Evolutionary conservation across 2,113 vertebrate genomes (phyloP).

Genomic region (Puffinus mauretanicus): DNA sequence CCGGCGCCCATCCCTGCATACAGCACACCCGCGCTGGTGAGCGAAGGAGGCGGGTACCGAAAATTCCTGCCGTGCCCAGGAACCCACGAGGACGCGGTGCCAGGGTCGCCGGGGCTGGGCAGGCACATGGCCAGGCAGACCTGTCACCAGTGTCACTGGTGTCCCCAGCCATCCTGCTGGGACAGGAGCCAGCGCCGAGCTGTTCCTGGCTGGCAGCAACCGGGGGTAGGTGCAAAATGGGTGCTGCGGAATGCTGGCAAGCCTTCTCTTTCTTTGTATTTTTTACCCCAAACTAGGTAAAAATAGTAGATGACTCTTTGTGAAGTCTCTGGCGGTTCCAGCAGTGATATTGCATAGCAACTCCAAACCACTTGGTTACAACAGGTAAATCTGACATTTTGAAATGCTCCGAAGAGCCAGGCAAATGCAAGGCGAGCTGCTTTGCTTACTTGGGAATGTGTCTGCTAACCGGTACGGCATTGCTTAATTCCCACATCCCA

Average conservation of each 20-base stretch:
- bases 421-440: neutral
- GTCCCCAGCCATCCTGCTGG: neutral
- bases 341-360: neutral
- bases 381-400: no score
- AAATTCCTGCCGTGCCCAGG: neutral
- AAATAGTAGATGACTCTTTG: neutral
- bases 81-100: neutral
- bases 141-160: fast-evolving
- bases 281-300: neutral
- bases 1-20: neutral
- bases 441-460: fast-evolving
- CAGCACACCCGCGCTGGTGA: neutral
- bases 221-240: neutral
- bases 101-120: fast-evolving
- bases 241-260: neutral
- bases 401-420: neutral
- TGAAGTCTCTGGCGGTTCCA: neutral
- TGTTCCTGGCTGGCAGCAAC: fast-evolving
- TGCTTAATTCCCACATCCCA: fast-evolving
- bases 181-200: fast-evolving
- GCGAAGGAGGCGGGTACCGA: fast-evolving
- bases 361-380: neutral
- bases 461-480: neutral
- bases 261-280: neutral
- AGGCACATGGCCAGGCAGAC: fast-evolving